Conservation (phyloP, 2,888 invertebrate genomes). For the Sesia bembeciformis region DNA sequence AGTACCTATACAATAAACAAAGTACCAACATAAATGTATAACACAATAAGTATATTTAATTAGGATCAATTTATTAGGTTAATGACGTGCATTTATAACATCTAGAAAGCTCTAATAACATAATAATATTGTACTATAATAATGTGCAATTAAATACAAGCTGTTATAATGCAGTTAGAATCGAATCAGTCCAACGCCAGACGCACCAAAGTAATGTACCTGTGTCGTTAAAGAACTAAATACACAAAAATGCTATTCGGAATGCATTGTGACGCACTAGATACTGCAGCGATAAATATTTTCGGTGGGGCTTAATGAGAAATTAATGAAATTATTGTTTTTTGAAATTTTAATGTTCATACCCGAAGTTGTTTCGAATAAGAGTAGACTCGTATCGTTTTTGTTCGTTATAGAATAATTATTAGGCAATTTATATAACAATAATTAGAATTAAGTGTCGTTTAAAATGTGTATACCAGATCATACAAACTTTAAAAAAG, state of each 20-base stretch:
- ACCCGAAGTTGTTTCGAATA: constrained; percentile 8
- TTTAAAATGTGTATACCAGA: background rate
- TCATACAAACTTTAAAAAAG: background rate
- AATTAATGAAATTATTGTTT: constrained; percentile 44
- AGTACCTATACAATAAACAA: too few species aligned
- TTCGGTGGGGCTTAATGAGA: constrained; percentile 36
- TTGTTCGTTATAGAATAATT: background rate
- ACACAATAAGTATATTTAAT: too few species aligned
- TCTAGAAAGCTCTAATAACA: too few species aligned
- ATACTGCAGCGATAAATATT: constrained; percentile 30
- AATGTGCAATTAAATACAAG: too few species aligned
- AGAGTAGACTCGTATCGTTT: background rate
- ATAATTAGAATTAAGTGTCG: background rate
- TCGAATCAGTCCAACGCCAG: too few species aligned
- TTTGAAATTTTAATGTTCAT: constrained; percentile 30
- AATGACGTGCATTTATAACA: too few species aligned
- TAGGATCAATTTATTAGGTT: too few species aligned
- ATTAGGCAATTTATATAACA: background rate
- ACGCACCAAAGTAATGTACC: background rate
- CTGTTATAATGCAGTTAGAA: too few species aligned
- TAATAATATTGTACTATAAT: too few species aligned
- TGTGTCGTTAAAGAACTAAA: constrained; percentile 12
- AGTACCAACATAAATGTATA: too few species aligned
- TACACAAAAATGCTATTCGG: constrained; percentile 15
- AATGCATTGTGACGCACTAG: constrained; percentile 48